Evolutionary conservation across 2,888 invertebrate genomes (phyloP).

Genomic region (Pocota personata): DNA sequence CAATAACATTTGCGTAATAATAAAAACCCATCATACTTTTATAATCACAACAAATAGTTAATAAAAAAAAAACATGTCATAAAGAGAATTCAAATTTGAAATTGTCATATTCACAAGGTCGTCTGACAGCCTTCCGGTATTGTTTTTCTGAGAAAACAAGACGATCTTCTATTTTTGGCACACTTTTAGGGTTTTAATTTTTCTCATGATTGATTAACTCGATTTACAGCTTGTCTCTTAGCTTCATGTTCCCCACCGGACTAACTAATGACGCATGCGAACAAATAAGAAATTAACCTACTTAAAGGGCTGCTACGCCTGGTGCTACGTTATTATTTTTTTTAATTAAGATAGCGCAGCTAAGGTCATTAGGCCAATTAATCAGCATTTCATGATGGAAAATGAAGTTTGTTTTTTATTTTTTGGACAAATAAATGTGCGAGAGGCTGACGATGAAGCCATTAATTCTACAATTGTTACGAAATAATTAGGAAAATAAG

Average conservation of each 20-base stretch:
- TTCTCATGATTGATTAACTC: not conserved
- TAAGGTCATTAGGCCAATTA: not conserved
- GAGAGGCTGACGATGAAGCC: not conserved
- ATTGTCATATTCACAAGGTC: conserved; percentile 1
- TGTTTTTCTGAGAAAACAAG: not conserved
- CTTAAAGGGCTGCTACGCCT: not conserved
- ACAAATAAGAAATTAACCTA: conserved; percentile 7
- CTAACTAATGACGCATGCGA: not conserved
- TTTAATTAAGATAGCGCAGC: not conserved
- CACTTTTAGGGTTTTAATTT: not conserved
- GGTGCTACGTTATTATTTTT: not conserved
- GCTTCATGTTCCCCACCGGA: not conserved
- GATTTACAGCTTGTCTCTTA: not conserved
- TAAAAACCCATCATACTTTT: not conserved
- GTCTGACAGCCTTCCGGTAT: not conserved
- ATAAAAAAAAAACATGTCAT: not conserved
- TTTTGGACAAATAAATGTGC: not conserved
- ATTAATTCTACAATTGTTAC: not conserved
- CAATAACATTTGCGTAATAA: not conserved
- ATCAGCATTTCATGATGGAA: conserved; percentile 1
- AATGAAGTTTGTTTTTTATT: not conserved
- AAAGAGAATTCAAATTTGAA: not conserved
- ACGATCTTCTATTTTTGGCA: not conserved
- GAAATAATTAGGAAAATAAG: not conserved
- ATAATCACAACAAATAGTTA: not conserved